phyloP scores from a whole-genome alignment of 2,797 vertebrate species.

The Ataeniobius toweri region DNA sequence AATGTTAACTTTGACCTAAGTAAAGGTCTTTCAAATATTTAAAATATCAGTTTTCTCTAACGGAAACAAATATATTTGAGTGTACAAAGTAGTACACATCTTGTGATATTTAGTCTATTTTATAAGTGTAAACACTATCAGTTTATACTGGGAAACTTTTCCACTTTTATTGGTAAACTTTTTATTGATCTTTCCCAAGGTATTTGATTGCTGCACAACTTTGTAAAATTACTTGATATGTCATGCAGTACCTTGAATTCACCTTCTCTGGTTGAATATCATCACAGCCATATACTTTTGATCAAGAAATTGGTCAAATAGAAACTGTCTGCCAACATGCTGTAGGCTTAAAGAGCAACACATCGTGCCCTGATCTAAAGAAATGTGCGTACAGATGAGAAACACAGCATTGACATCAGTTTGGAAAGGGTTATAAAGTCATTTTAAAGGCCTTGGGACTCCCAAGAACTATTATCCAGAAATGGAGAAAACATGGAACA shows the following conservation, averaged over 20 bases:
- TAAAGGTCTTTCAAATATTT: no score
- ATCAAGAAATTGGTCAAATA: background rate
- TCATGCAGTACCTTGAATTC: background rate
- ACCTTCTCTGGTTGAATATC: background rate
- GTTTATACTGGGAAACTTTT: no score
- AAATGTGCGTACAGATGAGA: no score
- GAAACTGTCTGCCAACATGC: no score
- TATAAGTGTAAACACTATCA: background rate
- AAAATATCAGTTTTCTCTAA: background rate
- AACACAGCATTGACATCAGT: background rate
- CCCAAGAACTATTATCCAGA: no score
- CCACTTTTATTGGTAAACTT: no score
- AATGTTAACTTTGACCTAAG: background rate
- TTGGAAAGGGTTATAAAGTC: background rate
- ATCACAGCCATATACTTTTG: background rate
- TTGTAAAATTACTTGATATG: background rate
- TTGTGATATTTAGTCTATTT: background rate
- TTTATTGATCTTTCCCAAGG: background rate
- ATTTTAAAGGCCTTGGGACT: background rate
- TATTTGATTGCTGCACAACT: background rate
- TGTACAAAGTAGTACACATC: background rate
- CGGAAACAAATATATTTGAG: background rate
- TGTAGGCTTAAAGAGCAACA: no score
- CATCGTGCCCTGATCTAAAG: no score
- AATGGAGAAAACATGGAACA: background rate